Base-by-base conservation (phyloP, 2,113 vertebrate genomes). In the Eidolon helvum region DNA sequence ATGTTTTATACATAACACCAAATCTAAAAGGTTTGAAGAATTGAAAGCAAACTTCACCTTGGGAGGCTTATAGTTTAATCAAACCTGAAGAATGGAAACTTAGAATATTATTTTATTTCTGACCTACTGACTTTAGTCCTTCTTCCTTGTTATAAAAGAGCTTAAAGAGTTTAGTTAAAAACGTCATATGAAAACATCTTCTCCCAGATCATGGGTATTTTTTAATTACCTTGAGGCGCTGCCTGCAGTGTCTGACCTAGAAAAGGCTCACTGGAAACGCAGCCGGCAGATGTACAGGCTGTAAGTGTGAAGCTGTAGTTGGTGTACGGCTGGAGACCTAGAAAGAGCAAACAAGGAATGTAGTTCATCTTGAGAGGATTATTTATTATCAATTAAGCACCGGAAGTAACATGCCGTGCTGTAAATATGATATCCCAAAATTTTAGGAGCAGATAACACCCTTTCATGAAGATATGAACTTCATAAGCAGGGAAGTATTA, bases 161-260 rank as follows among this genome's bases (percentile, higher is more conserved):
- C 65, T 88, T n/a, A 63, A 35, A 45, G 7, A 84, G 38, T 40
- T 65, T 43, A 72, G 19, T 82, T 92, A 43, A 55, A 90, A 48
- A 78, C 75, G 38, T 24, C 40, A 28, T 4, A 68, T 30, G 72
- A 85, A 97, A 87, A 98, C 38, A 59, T 72, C 48, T 78, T 74
- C 74, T 92, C 88, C 91, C 63, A n/a, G 71, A 16, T 50, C 82
- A 0, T 28, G 80, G 55, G 68, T 90, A 69, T 38, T 61, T 96
- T 93, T 93, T 80, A 65, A 97, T 98, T 99, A 99, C 98, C 98
- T 91, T 98, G 96, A 95, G 99, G 99, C 94, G 98, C 98, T 95
- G 98, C 99, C 99, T 99, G 99, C 98, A 99, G 98, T 24, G 99
- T 99, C 97, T 98, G 99, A 98, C 99, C 99, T 97, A 98, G 98